Evolutionary conservation across 2,113 vertebrate species (phyloP), one percentile per base, ranked within the genome.

Genomic region (Brachionichthys hirsutus): DNA sequence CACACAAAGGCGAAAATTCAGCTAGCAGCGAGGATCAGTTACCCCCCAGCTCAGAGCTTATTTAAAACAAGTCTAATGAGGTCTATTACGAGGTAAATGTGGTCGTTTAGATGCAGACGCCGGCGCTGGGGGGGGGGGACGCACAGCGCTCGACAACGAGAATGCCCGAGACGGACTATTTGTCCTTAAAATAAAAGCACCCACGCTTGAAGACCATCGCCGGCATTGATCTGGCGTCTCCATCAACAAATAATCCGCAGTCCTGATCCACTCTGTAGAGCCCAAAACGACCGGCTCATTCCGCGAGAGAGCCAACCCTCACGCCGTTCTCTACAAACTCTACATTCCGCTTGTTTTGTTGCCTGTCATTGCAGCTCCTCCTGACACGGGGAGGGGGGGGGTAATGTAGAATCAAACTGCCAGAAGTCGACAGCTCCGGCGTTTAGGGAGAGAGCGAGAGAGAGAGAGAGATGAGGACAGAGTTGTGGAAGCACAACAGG

Each of bases 321-420:
- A 22, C 67, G 67, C 50, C 79, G 56, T 78, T 79, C 65, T 46
- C 72, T 69, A 76, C 70, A 73, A 77, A 75, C 72, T 75, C 73
- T 64, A 85, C 77, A 74, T 83, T 83, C 85, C 80, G 59, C 70
- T 80, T 35, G 65, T 78, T 85, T 85, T 86, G 83, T 84, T 84
- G 74, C 82, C 80, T 61, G 75, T 85, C 83, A 75, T 76, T 78
- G 78, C 82, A 85, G 84, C 83, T 72, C 72, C 70, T 77, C 74
- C 78, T 36, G 62, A 78, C 73, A 70, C 67, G 51, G 70, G 87
- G 80, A 77, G 85, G 74, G 51, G 70, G 87, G 80, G 78, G 85
- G 74, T 82, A 80, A 80, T 86, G 87, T 85, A 86, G 76, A 85
- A 81, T 85, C 80, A 84, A 84, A 79, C 84, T 82, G 82, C 80